A percentile compares a stretch with the other conserved stretches of the same genome.
Evolutionary conservation across 2,888 invertebrate species (phyloP).

Genomic region (Siphlonurus alternatus): DNA sequence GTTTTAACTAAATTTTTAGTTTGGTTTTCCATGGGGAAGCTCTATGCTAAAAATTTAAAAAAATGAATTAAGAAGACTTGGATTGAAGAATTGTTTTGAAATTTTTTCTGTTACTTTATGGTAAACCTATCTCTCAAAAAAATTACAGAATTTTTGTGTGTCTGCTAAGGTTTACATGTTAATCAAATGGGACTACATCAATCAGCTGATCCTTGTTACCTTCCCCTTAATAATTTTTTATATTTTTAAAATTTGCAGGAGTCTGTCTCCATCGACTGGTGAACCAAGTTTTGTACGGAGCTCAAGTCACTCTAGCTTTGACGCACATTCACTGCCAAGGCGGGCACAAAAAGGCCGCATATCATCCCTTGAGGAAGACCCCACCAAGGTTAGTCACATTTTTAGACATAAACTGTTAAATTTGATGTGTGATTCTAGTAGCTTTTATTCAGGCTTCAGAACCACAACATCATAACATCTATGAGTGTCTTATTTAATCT

Average conservation of each 20-base stretch:
- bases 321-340: constrained; percentile 52
- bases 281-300: constrained; percentile 49
- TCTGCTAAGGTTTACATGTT: too few relatives aligned
- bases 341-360: constrained; percentile 33
- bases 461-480: not conserved
- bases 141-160: too few relatives aligned
- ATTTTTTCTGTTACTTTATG: too few relatives aligned
- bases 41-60: too few relatives aligned
- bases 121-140: too few relatives aligned
- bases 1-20: too few relatives aligned
- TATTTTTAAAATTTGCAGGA: constrained; percentile 27
- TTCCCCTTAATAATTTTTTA: not conserved
- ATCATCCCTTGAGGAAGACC: constrained; percentile 41
- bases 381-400: constrained; percentile 27
- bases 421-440: not conserved
- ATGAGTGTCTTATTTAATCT: too few relatives aligned
- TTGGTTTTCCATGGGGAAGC: too few relatives aligned
- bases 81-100: too few relatives aligned
- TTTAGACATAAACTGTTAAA: not conserved
- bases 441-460: not conserved
- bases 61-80: too few relatives aligned
- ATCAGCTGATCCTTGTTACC: not conserved
- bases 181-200: too few relatives aligned
- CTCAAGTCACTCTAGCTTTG: constrained; percentile 61
- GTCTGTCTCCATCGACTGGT: constrained; percentile 64